Percentiles rank a stretch among this genome's conserved stretches.
Conservation (phyloP, 2,113 vertebrate genomes). For the Forbesichthys agassizii region DNA sequence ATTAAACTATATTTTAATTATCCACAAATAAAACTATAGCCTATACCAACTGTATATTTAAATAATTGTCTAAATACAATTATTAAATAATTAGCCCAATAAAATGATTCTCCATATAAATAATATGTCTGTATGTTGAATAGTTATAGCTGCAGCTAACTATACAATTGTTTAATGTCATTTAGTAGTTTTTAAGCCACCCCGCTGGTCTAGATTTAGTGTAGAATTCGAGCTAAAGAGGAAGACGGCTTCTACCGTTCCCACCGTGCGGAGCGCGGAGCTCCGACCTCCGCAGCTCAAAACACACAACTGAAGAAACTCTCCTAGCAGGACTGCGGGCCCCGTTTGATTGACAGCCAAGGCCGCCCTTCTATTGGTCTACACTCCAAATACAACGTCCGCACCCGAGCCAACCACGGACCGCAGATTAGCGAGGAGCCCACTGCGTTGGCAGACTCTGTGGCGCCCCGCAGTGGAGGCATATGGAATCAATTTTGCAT, state of each 20-base stretch:
- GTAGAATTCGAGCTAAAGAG: too few species aligned
- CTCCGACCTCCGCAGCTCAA: conserved; percentile 60
- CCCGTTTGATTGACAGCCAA: conserved; percentile 70
- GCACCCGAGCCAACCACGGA: conserved; percentile 49
- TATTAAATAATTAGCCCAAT: background rate
- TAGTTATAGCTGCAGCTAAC: background rate
- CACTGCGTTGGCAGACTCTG: conserved; percentile 36
- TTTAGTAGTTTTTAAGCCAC: background rate
- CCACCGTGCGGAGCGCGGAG: conserved; percentile 43
- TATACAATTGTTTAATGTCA: background rate
- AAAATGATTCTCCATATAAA: background rate
- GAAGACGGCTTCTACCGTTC: background rate
- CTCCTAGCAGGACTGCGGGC: conserved; percentile 16
- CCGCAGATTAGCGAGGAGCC: background rate
- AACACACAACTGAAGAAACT: conserved; percentile 59
- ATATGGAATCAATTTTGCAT: conserved; percentile 47
- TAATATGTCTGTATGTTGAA: background rate
- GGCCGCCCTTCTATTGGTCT: conserved; percentile 44
- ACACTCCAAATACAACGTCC: background rate
- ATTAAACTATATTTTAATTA: too few species aligned
- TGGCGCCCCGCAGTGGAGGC: conserved; percentile 73
- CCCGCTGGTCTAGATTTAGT: background rate
- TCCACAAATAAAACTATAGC: too few species aligned
- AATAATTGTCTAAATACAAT: too few species aligned
- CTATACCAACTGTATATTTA: too few species aligned